phyloP scores from a whole-genome alignment of 2,797 vertebrate genomes.

The Melopsittacus undulatus region DNA sequence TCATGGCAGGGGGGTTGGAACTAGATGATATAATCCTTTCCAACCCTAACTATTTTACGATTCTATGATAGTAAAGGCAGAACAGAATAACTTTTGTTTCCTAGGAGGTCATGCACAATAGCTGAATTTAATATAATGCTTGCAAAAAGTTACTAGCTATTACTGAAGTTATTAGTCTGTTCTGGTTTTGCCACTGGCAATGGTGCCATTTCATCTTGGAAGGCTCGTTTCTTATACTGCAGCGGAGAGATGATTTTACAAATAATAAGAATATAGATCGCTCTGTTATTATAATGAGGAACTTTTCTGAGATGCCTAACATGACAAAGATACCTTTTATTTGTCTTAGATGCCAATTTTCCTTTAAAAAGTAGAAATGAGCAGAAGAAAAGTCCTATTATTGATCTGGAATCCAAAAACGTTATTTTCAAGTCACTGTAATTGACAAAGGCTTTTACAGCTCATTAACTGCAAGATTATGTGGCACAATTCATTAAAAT shows the following conservation, averaged over 20 bases:
- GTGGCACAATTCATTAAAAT: constrained; percentile 80
- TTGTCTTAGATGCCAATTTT: constrained; percentile 34
- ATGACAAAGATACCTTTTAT: constrained; percentile 5
- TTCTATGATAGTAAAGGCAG: background rate
- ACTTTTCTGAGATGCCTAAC: background rate
- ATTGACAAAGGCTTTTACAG: constrained; percentile 77
- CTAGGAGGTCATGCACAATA: background rate
- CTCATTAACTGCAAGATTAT: constrained; percentile 79
- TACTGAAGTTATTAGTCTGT: constrained; percentile 29
- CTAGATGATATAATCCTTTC: background rate
- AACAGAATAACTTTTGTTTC: constrained; percentile 1
- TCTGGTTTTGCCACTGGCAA: constrained; percentile 14
- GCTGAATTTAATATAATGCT: background rate
- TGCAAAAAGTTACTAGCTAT: background rate
- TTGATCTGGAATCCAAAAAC: constrained; percentile 75
- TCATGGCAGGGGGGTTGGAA: fast-evolving
- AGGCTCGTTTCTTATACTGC: background rate
- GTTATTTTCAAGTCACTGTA: constrained; percentile 70
- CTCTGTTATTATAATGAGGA: background rate
- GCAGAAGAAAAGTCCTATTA: constrained; percentile 44
- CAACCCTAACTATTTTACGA: background rate
- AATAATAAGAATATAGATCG: constrained; percentile 6
- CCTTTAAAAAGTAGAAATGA: constrained; percentile 32
- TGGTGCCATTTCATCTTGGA: constrained; percentile 43
- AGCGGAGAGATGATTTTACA: constrained; percentile 13